Conservation (phyloP, 2,113 vertebrate species). For the Cyphomyrus plagiostoma region DNA sequence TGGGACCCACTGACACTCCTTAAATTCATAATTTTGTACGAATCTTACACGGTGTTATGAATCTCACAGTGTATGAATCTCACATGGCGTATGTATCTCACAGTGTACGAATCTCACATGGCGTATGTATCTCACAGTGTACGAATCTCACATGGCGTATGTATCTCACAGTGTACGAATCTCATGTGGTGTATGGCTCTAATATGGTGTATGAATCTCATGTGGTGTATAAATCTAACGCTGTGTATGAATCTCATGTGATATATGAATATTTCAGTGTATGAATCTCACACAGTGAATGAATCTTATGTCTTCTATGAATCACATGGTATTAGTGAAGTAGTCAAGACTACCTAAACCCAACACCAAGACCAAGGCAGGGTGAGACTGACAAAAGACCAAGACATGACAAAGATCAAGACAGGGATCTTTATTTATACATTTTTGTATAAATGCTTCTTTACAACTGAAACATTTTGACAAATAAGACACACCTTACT, state of each 20-base stretch:
- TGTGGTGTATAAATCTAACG: neutral
- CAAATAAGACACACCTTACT: too few species aligned
- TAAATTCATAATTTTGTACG: neutral
- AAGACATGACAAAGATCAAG: too few species aligned
- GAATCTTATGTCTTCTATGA: neutral
- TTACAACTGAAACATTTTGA: too few species aligned
- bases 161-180: too few species aligned
- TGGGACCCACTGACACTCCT: neutral
- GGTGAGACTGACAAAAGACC: too few species aligned
- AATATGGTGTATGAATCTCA: neutral
- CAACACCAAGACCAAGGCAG: too few species aligned
- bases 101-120: neutral
- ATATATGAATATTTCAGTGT: neutral
- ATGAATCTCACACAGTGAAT: neutral
- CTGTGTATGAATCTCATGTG: neutral
- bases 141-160: neutral
- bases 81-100: neutral
- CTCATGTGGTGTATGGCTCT: neutral
- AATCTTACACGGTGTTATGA: neutral
- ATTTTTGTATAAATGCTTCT: too few species aligned
- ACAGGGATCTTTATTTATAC: too few species aligned
- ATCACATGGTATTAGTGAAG: neutral
- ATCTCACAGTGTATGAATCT: neutral
- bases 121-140: neutral
- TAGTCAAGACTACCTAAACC: too few species aligned